Evolutionary conservation across 1,140 invertebrate species (phyloP).

Genomic region (Thalassaphorura encarpata): DNA sequence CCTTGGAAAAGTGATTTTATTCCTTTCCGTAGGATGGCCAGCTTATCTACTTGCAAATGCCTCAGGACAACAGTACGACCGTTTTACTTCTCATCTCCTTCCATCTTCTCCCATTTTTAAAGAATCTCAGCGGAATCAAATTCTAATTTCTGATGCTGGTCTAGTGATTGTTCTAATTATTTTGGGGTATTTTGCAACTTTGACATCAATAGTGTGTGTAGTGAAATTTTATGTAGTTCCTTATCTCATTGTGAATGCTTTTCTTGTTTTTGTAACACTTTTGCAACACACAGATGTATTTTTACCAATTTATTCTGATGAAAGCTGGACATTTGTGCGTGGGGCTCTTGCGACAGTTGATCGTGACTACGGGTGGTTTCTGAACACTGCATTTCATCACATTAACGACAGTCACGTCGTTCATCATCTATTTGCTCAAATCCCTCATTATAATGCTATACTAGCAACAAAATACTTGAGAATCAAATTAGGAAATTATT

Average conservation of each 20-base stretch:
- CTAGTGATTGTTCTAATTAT: background rate
- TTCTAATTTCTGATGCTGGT: slow-evolving; percentile 1
- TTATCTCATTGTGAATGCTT: background rate
- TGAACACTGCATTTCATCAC: slow-evolving; percentile 8
- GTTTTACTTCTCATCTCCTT: background rate
- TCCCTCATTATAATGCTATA: slow-evolving; percentile 4
- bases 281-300: slow-evolving; percentile 8
- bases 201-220: background rate
- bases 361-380: background rate
- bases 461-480: background rate
- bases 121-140: slow-evolving; percentile 1
- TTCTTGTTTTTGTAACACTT: slow-evolving; percentile 3
- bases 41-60: slow-evolving; percentile 8
- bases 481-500: slow-evolving; percentile 1
- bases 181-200: background rate
- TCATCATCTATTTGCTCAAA: slow-evolving; percentile 3
- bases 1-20: background rate
- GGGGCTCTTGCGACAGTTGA: slow-evolving; percentile 5
- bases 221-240: slow-evolving; percentile 1
- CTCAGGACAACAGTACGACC: background rate
- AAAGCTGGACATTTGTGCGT: slow-evolving; percentile 3
- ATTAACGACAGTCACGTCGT: slow-evolving; percentile 7
- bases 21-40: slow-evolving; percentile 5
- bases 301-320: background rate
- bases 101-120: slow-evolving; percentile 4